Evolutionary conservation across 2,797 vertebrate genomes (phyloP).

Genomic region (Spinus olivaceus): DNA sequence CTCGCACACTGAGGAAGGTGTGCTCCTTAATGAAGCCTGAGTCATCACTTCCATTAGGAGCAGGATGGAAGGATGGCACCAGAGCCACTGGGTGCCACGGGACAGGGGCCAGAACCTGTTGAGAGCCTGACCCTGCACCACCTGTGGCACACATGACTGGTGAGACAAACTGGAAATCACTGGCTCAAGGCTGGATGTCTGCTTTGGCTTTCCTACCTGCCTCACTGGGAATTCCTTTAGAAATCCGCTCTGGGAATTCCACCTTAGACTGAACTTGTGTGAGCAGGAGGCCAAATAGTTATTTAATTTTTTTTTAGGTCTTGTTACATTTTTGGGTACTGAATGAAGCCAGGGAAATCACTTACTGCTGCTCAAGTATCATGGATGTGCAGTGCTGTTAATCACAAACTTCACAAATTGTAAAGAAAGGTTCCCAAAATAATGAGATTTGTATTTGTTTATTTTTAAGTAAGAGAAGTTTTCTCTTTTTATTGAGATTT

Average conservation of each 20-base stretch:
- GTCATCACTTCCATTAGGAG: not conserved
- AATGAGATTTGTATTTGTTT: not conserved
- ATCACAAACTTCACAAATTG: not conserved
- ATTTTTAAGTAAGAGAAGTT: not conserved
- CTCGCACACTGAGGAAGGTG: not conserved
- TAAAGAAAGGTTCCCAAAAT: not conserved
- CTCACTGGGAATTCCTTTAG: not conserved
- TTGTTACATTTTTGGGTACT: not conserved
- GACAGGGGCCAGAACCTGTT: not conserved
- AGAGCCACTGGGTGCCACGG: not conserved
- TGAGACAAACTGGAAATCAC: not conserved
- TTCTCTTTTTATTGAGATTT: not conserved
- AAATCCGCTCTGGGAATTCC: not conserved
- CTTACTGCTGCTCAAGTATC: not conserved
- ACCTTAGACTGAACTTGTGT: not conserved
- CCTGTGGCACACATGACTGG: not conserved
- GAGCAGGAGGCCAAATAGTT: not conserved
- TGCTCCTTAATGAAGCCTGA: not conserved
- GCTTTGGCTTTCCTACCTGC: not conserved
- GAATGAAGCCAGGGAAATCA: not conserved
- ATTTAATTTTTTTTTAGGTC: not conserved
- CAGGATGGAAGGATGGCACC: not conserved
- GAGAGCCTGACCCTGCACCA: not conserved
- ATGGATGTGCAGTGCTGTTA: not conserved
- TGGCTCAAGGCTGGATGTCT: not conserved